Evolutionary conservation across 2,888 invertebrate species (phyloP).

Genomic region (Dermolepida albohirtum): DNA sequence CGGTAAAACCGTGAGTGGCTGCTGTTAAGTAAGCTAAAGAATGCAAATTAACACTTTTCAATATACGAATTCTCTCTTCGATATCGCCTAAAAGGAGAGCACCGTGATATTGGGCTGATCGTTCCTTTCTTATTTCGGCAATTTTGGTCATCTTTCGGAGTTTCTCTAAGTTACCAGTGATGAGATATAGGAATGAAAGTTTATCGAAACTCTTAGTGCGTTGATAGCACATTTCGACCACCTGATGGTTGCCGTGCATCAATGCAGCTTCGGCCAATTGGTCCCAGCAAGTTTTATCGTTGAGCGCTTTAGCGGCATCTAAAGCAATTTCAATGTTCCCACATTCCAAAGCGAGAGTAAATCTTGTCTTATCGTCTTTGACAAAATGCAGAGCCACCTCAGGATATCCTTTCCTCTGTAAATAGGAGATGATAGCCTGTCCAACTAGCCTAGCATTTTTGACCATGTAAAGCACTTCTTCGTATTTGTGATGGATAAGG

Average conservation of each 20-base stretch:
- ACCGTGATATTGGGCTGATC: constrained; percentile 96
- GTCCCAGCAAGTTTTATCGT: constrained; percentile 97
- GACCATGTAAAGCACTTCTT: constrained; percentile 95
- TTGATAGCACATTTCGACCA: constrained; percentile 99
- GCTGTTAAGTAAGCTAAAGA: constrained; percentile 95
- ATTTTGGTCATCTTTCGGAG: constrained; percentile 99
- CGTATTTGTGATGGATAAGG: constrained; percentile 94
- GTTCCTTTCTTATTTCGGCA: constrained; percentile 97
- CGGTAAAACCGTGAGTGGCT: constrained; percentile 87
- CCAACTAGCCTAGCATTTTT: constrained; percentile 96
- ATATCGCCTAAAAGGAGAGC: constrained; percentile 93
- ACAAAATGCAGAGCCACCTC: constrained; percentile 99
- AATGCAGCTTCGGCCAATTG: constrained; percentile 93
- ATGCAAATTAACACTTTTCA: constrained; percentile 80
- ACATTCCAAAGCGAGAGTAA: constrained; percentile 96
- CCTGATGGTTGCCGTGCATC: constrained; percentile 93
- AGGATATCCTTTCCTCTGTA: constrained; percentile 99
- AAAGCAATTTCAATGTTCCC: constrained; percentile 98
- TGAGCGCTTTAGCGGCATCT: constrained; percentile 94
- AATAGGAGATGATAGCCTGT: constrained; percentile 98
- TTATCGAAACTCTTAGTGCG: constrained; percentile 99
- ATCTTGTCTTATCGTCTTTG: constrained; percentile 97
- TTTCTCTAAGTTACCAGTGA: constrained; percentile 98
- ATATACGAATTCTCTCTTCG: constrained; percentile 85
- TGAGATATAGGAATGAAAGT: constrained; percentile 95